Evolutionary conservation across 1,140 invertebrate genomes (phyloP), one percentile per base, ranked within the genome.

Genomic region (Monochamus saltuarius): DNA sequence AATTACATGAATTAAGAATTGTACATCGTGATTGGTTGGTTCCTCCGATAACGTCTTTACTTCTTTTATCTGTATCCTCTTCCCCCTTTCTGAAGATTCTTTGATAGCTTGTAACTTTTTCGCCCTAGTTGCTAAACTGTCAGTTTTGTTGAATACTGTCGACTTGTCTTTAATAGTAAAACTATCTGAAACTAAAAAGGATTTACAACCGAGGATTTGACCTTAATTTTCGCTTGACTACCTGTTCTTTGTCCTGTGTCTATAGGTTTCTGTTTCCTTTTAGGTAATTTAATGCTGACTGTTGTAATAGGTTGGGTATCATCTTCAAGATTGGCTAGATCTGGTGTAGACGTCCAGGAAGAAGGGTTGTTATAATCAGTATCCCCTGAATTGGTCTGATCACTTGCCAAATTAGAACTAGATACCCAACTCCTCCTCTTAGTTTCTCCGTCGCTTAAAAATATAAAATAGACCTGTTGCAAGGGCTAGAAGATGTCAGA

Each of bases 331-430:
- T 78, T 75, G 54, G 83, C 84, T 67, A 89, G 79, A 75, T 89
- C 87, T 62, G 87, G 87, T 63, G 87, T 88, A 57, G 87, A 89
- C 61, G 85, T 87, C 87, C 87, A 89, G 56, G 86, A 85, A 56
- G 84, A 76, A 77, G 73, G 75, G 53, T 66, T 69, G 19, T 49
- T 52, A 45, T 34, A 56, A 38, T 59, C 56, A 54, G 40, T 51
- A 22, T 36, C 59, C n/a, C 53, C 50, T 35, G 47, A 59, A 36
- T 52, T 51, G 62, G 67, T 65, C 52, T 67, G 38, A 29, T 67
- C 56, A 34, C 17, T 42, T 9, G 65, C 56, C 74, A 82, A 76
- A 64, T 81, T 82, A 22, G 77, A 75, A 64, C 77, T 84, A 70
- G 83, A 85, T 62, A 79, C 80, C 84, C 84, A 85, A 71, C 82